Evolutionary conservation across 1,140 invertebrate species (phyloP).

Genomic region (Chlorops oryzae): DNA sequence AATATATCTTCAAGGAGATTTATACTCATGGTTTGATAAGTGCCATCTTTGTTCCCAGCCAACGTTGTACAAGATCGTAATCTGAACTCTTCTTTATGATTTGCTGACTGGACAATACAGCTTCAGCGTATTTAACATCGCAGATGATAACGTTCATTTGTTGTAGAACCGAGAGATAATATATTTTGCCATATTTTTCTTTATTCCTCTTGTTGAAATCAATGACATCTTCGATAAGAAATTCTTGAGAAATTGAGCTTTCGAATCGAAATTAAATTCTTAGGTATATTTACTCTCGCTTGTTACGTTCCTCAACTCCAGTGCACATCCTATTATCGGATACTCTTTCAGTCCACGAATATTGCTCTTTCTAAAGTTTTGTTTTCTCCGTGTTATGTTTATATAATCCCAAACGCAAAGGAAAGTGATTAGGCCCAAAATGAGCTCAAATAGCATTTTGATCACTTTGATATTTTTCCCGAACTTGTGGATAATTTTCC

Average conservation of each 20-base stretch:
- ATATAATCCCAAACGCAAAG: slow-evolving; percentile 13
- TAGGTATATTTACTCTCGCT: slow-evolving; percentile 2
- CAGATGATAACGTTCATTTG: slow-evolving; percentile 23
- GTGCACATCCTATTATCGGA: slow-evolving; percentile 11
- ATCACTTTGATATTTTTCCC: too few species aligned
- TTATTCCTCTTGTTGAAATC: not conserved
- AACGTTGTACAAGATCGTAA: slow-evolving; percentile 62
- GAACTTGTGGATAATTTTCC: too few species aligned
- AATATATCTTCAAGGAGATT: not conserved
- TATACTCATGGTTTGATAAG: slow-evolving; percentile 9
- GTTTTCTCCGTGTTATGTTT: slow-evolving; percentile 13
- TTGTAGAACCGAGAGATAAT: slow-evolving; percentile 43
- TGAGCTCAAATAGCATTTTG: slow-evolving; percentile 7
- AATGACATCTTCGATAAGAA: slow-evolving; percentile 5
- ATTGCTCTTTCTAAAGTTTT: slow-evolving; percentile 5
- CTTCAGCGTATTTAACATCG: slow-evolving; percentile 25
- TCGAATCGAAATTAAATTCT: not conserved
- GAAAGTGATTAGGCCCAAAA: not conserved
- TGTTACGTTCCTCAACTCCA: slow-evolving; percentile 1
- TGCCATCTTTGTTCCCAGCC: slow-evolving; percentile 32
- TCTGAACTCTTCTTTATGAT: slow-evolving; percentile 49
- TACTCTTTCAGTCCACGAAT: slow-evolving; percentile 11
- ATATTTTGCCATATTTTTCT: slow-evolving; percentile 10
- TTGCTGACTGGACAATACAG: slow-evolving; percentile 19
- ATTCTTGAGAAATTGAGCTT: not conserved